Conservation (phyloP, 2,113 vertebrate genomes). For the Hemiprocne comata region DNA sequence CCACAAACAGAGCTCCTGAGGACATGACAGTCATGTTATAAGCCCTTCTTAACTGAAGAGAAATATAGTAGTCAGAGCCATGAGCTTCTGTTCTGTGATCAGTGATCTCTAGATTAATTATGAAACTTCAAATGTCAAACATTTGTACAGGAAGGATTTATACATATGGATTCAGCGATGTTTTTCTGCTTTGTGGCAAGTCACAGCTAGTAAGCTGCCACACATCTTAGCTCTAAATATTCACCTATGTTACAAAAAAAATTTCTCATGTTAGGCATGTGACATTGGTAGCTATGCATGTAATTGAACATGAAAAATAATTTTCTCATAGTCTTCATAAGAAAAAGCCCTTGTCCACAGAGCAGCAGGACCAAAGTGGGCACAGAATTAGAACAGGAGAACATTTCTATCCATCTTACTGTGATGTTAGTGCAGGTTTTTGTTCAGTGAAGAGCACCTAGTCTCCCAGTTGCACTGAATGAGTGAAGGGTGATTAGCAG, state of each 20-base stretch:
- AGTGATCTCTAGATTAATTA: not conserved
- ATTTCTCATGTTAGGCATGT: not conserved
- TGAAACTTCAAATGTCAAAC: not conserved
- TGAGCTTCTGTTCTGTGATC: not conserved
- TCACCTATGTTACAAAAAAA: not conserved
- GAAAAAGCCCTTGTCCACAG: not conserved
- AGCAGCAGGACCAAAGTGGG: not conserved
- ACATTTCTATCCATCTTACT: not conserved
- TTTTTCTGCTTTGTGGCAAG: not conserved
- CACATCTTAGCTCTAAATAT: not conserved
- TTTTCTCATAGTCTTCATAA: not conserved
- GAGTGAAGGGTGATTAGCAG: not conserved
- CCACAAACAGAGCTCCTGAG: not conserved
- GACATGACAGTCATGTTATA: not conserved
- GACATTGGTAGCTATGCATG: not conserved
- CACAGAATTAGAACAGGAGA: not conserved
- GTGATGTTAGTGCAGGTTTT: accelerated
- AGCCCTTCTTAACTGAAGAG: not conserved
- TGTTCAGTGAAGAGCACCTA: not conserved
- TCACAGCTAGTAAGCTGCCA: not conserved
- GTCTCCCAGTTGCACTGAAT: not conserved
- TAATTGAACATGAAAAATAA: not conserved
- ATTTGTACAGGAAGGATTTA: not conserved
- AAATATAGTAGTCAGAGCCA: not conserved
- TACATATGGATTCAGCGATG: not conserved